These are phyloP conservation scores for Hypena proboscidalis DNA, from an alignment of 2,888 invertebrate species.

Conservation along the genomic window DNA sequence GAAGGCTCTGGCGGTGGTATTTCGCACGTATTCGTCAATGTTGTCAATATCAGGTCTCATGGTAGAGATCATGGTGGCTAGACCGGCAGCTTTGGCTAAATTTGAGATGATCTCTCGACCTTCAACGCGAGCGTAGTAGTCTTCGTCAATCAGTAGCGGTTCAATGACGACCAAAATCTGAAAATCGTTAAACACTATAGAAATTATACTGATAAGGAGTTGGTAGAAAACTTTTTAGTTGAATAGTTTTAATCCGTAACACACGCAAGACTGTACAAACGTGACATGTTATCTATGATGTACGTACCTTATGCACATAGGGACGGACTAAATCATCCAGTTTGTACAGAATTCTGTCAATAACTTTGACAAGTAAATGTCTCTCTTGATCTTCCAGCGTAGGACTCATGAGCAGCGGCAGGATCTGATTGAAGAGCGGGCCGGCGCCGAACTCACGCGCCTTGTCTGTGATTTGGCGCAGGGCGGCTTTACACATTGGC, in stretches of 20 bases:
- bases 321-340: conserved; percentile 99
- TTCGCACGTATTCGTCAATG: conserved; percentile 99
- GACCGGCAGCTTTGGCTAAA: conserved; percentile 98
- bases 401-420: conserved; percentile 99
- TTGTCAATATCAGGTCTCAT: conserved; percentile 99
- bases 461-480: conserved; percentile 99
- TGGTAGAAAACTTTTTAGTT: no score
- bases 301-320: conserved; percentile 96
- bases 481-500: conserved; percentile 99
- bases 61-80: conserved; percentile 99
- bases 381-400: conserved; percentile 99
- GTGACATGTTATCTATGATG: background rate
- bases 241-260: no score
- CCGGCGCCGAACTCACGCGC: conserved; percentile 99
- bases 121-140: conserved; percentile 99
- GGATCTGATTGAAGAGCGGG: conserved; percentile 99
- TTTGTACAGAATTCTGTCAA: conserved; percentile 99
- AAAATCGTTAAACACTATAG: conserved; percentile 23
- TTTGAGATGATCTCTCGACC: conserved; percentile 99
- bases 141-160: conserved; percentile 99
- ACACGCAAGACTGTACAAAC: no score
- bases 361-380: conserved; percentile 99
- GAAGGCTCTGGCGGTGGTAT: conserved; percentile 99
- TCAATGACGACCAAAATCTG: conserved; percentile 99
- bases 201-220: no score